Evolutionary conservation across 2,797 vertebrate species (phyloP), one percentile per base, ranked within the genome.

Genomic region (Harpagifer antarcticus): DNA sequence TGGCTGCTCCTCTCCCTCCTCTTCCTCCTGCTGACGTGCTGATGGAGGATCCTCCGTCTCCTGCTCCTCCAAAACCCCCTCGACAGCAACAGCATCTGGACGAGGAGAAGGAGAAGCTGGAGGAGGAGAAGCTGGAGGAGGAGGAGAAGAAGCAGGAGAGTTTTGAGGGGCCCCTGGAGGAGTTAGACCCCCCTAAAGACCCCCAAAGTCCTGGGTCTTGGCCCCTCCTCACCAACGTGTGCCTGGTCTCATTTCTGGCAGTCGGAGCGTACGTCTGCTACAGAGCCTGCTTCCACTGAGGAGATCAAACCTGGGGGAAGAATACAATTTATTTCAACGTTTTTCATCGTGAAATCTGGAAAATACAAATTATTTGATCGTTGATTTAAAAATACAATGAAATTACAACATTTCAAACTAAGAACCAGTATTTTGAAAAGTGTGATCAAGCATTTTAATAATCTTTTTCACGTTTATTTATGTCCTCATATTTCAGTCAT

Each of bases 261-360:
- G 94, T 98, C 1, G 95, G 97, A 56, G 97, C 96, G 27, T 99
- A 98, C 55, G 93, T 96, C 86, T 99, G 96, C 90, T 99, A 99
- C 93, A 94, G 97, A 94, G 95, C 94, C 76, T 99, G 92, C 91
- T 98, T 97, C 88, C 98, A 99, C 75, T 99, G 97, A 99, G 92
- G 75, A 27, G 27, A 27, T 1, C 27, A 27, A 27, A 5, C 27
- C 27, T 5, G 27, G 27, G 27, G 4, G 27, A 27, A 27, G 27
- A 27, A 27, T 27, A 1, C 4, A 5, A 27, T 27, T 27, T 0
- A 27, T 27, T 27, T 27, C 27, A 27, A 27, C 23, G 27, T 27
- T 27, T 27, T 27, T 27, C 27, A 27, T 5, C 27, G 4, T 27
- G 27, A 27, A 27, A 27, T 27, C 4, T 27, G 27, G 27, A 5